Evolutionary conservation across 2,797 vertebrate species (phyloP), one percentile per base, ranked within the genome.

Genomic region (Pipistrellus nathusii): DNA sequence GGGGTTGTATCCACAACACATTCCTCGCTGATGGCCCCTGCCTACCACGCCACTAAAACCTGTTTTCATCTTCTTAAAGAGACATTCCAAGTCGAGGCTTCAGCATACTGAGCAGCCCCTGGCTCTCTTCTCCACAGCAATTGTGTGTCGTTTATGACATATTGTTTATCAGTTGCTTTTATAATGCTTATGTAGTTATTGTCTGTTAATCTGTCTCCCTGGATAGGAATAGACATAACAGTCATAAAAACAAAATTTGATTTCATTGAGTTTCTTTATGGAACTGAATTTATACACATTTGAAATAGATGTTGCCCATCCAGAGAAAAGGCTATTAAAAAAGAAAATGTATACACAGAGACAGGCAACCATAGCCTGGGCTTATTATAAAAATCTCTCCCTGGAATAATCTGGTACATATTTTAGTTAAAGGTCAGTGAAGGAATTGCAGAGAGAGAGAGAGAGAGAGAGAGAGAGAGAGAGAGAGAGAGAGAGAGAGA

Each of bases 351-450:
- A 44, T 12, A 66, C 2, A 94, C n/a, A 86, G 77, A 86, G 46
- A 66, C 3, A 41, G 44, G 4, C 35, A 82, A 66, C 57, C 75
- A 27, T 25, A 87, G 59, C 32, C n/a, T 80, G 6, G 14, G 8
- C 1, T 48, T 48, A 48, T 48, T 14, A 48, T 48, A 48, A 48
- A 48, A 48, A 48, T 48, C 13, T 48, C 46, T 48, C 46, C 46
- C 46, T 90, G 30, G 46, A n/a, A 38, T 44, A 72, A 6, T 71
- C 57, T 76, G 35, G n/a, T 17, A 64, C 8, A 66, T 64, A 69
- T 32, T 76, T 53, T 69, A 82, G 72, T 55, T 72, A 88, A 91
- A 94, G 32, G 69, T 85, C 62, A n/a, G 6, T 15, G 11, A 85
- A 89, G 51, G 30, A 27, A 32, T 23, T 32, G 9, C 15, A 89